Evolutionary conservation across 2,113 vertebrate species (phyloP).

Genomic region (Mionectes macconnelli): DNA sequence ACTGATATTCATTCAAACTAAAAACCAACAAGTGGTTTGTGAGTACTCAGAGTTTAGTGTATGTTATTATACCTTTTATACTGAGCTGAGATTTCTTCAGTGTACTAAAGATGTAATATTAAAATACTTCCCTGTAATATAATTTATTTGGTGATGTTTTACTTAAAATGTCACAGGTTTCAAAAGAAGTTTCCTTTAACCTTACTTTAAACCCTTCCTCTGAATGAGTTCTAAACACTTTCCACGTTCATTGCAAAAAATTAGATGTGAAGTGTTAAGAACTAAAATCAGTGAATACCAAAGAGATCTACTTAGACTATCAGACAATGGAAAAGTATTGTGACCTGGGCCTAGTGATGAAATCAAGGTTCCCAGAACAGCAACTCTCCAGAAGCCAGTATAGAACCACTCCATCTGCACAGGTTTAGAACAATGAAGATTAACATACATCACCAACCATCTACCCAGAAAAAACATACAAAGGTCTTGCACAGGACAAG

Average conservation of each 20-base stretch:
- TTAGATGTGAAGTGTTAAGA: neutral
- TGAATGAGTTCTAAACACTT: neutral
- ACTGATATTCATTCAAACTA: neutral
- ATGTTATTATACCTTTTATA: neutral
- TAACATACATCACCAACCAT: neutral
- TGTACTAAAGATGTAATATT: neutral
- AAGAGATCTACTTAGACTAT: neutral
- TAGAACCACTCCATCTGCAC: neutral
- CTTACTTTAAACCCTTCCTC: neutral
- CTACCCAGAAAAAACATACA: neutral
- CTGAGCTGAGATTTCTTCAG: neutral
- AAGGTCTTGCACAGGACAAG: neutral
- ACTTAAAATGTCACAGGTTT: neutral
- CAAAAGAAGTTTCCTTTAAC: neutral
- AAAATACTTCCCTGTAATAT: neutral
- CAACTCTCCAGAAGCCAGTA: neutral
- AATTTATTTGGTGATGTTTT: neutral
- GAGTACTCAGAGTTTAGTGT: neutral
- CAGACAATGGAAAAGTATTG: neutral
- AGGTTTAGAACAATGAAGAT: neutral
- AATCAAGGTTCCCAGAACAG: neutral
- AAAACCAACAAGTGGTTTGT: neutral
- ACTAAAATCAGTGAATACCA: neutral
- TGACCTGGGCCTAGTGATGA: neutral
- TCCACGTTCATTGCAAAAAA: neutral